Base-by-base conservation (phyloP, 1,140 invertebrate species). In the Choristoneura fumiferana region DNA sequence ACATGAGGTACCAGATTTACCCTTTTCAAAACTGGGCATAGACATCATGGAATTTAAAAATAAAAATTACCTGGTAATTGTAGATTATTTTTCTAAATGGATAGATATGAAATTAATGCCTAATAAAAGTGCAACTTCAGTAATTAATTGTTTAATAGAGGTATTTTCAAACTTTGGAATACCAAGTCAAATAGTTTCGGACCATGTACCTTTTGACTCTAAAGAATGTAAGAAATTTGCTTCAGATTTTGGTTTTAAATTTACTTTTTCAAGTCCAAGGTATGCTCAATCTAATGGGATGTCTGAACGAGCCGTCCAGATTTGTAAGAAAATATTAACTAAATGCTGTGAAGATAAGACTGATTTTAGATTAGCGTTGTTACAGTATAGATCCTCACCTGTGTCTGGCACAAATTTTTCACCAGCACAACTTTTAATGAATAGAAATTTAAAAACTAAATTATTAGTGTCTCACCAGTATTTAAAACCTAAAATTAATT, bases 41-140 rank as follows among this genome's bases (percentile, higher is more conserved):
- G 49, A 76, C 3, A 55, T 74, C 1, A 60, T 66, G 33, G 81
- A 81, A 54, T 81, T 80, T 54, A 76, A 60, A 43, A 71, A 66
- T 15, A 79, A 80, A 57, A 76, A 67, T 12, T 37, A 37, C 35
- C 35, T 37, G 3, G 35, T 77, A 1, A 52, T 73, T 2, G 59
- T 65, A 34, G 81, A 81, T 57, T 81, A 81, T 53, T 76, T 59
- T 54, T 73, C 67, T 15, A 79, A 80, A 57, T 77, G 69, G 72
- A 35, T 74, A 18, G 80, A 79, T 58, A 18, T 81, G 13, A 39
- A 68, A n/a, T 34, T 43, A 65, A 15, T 77, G 54, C 6, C 52
- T 17, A 63, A 57, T 33, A 81, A 74, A 60, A 63, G 54, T 18
- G 54, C 67, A 17, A 17, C 33, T 2, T n/a, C 13, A 8, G 62